phyloP scores from a whole-genome alignment of 1,140 invertebrate species.

The Conus ventricosus region DNA sequence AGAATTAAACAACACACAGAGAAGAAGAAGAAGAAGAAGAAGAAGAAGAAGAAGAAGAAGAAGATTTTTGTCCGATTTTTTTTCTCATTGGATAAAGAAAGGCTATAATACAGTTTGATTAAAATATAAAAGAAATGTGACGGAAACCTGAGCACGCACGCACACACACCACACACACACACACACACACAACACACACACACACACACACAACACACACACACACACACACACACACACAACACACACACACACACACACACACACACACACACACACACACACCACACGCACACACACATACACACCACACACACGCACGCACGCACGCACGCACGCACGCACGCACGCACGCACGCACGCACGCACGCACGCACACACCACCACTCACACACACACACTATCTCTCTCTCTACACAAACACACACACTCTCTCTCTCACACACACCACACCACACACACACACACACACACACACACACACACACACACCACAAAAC shows the following conservation, averaged over 20 bases:
- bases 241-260: conserved; percentile 23
- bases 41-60: neutral
- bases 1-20: no score
- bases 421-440: neutral
- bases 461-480: no score
- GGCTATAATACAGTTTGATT: neutral
- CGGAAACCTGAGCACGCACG: neutral
- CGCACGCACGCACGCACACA: neutral
- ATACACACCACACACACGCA: neutral
- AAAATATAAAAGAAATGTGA: neutral
- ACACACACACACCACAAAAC: no score
- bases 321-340: neutral
- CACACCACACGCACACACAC: neutral
- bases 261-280: conserved; percentile 7
- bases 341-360: neutral
- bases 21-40: no score
- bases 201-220: conserved; percentile 4
- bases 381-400: neutral
- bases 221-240: neutral
- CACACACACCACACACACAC: conserved; percentile 29
- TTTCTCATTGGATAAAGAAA: neutral
- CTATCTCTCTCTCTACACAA: no score
- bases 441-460: neutral
- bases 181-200: conserved; percentile 17
- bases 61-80: neutral